Conservation (phyloP, 1,140 invertebrate genomes). For the Whitmania pigra region DNA sequence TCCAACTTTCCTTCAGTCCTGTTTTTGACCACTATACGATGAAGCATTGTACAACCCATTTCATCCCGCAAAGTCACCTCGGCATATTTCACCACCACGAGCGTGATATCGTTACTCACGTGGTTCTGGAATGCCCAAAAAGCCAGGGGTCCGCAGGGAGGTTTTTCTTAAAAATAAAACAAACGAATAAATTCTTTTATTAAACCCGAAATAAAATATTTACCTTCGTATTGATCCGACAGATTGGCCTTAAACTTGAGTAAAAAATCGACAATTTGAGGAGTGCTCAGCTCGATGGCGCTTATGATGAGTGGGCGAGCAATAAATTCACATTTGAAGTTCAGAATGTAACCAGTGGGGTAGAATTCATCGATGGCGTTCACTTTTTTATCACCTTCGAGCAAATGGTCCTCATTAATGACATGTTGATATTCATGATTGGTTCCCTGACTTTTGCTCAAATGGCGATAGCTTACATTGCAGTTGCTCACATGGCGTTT, state of each 20-base stretch:
- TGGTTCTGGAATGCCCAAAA: conserved; percentile 30
- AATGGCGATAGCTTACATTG: too few species aligned
- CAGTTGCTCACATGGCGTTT: too few species aligned
- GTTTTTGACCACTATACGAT: conserved; percentile 25
- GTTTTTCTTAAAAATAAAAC: conserved; percentile 24
- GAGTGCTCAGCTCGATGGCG: conserved; percentile 28
- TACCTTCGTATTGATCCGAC: conserved; percentile 28
- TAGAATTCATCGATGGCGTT: conserved; percentile 27
- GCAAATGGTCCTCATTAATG: too few species aligned
- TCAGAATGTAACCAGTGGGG: conserved; percentile 27
- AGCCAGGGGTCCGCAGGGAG: conserved; percentile 30
- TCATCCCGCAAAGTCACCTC: conserved; percentile 29
- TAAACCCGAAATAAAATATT: not conserved
- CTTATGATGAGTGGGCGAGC: conserved; percentile 27
- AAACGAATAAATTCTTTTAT: conserved; percentile 8
- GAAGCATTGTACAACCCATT: conserved; percentile 26
- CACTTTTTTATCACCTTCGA: conserved; percentile 26
- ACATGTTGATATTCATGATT: too few species aligned
- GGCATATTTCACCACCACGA: conserved; percentile 25
- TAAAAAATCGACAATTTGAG: conserved; percentile 28
- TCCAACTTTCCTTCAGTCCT: conserved; percentile 22
- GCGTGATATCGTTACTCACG: conserved; percentile 26
- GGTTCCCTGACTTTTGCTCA: too few species aligned
- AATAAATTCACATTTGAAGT: conserved; percentile 28
- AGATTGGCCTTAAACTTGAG: conserved; percentile 28